Percentiles rank a stretch among this genome's conserved stretches.
phyloP scores from a whole-genome alignment of 2,113 vertebrate genomes.

The Acrocephalus arundinaceus region DNA sequence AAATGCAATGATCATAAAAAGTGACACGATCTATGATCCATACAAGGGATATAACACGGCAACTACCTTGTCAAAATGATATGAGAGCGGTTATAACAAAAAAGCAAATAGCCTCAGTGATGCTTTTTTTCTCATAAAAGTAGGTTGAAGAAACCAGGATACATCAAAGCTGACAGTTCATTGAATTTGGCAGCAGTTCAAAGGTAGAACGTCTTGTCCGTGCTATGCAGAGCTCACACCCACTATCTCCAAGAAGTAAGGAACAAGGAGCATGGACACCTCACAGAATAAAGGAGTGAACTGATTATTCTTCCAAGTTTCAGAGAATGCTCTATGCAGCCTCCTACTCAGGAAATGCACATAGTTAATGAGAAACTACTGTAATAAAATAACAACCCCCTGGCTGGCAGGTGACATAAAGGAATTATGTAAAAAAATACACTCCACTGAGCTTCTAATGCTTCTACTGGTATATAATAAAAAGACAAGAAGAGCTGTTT shows the following conservation, averaged over 20 bases:
- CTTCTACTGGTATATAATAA: not conserved
- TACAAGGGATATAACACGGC: not conserved
- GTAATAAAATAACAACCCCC: not conserved
- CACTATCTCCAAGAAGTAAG: not conserved
- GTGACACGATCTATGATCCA: not conserved
- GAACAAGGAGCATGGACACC: not conserved
- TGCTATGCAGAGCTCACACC: not conserved
- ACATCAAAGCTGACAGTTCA: slow-evolving; percentile 1
- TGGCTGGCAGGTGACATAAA: not conserved
- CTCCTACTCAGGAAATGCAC: not conserved
- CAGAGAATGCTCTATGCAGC: not conserved
- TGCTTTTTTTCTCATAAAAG: not conserved
- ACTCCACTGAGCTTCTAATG: not conserved
- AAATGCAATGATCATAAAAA: not conserved
- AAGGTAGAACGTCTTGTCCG: not conserved
- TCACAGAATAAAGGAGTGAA: not conserved
- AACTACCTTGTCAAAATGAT: slow-evolving; percentile 5
- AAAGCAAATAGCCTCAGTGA: not conserved
- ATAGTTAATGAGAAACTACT: not conserved
- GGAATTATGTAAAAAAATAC: not conserved
- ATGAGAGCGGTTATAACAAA: not conserved
- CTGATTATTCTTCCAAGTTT: not conserved
- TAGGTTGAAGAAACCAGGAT: slow-evolving; percentile 7
- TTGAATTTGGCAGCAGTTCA: slow-evolving; percentile 2
- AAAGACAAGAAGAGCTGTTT: not conserved